Percentiles rank a stretch among this genome's conserved stretches.
Evolutionary conservation across 2,888 invertebrate species (phyloP).

Genomic region (Allophyes oxyacanthae): DNA sequence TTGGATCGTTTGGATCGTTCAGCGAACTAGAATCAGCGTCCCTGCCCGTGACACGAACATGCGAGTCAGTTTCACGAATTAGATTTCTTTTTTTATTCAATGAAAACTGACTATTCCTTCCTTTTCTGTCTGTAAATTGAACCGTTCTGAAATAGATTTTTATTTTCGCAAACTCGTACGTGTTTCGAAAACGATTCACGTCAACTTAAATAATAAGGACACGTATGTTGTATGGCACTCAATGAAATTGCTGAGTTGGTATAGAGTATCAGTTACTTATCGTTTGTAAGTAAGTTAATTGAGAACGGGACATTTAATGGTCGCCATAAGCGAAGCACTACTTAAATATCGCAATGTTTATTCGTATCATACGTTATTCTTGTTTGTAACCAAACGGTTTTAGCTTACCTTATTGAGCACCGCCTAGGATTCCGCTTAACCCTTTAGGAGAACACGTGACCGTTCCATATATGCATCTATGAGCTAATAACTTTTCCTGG

Average conservation of each 20-base stretch:
- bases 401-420: constrained; percentile 21
- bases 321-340: constrained; percentile 13
- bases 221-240: neutral
- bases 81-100: constrained; percentile 62
- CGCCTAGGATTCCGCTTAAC: constrained; percentile 22
- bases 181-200: neutral
- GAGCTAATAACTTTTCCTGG: constrained; percentile 35
- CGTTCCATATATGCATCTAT: constrained; percentile 17
- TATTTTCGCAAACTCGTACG: constrained; percentile 26
- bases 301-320: constrained; percentile 8
- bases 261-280: constrained; percentile 15
- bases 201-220: constrained; percentile 2
- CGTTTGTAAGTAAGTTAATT: constrained; percentile 10
- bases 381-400: constrained; percentile 32
- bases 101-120: constrained; percentile 60
- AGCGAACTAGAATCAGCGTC: constrained; percentile 52
- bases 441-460: constrained; percentile 42
- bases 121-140: constrained; percentile 66
- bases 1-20: constrained; percentile 43
- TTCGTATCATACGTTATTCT: constrained; percentile 21
- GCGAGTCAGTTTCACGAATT: constrained; percentile 63
- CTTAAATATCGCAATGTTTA: constrained; percentile 22
- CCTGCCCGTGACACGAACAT: constrained; percentile 64
- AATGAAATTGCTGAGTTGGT: constrained; percentile 4
- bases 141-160: constrained; percentile 54